Evolutionary conservation across 2,113 vertebrate genomes (phyloP).

Genomic region (Dicerorhinus sumatrensis): DNA sequence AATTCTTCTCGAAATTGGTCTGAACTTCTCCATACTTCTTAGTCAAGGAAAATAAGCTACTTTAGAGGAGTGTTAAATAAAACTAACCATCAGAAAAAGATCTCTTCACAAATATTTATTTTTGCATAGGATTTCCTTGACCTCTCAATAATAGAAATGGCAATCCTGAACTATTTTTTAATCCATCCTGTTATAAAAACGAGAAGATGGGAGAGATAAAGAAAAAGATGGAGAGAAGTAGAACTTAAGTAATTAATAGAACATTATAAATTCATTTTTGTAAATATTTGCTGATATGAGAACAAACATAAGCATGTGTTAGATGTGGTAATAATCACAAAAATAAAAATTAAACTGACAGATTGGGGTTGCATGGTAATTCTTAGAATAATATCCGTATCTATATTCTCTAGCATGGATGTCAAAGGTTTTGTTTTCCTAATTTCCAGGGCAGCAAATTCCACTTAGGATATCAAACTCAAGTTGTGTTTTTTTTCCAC

Average conservation of each 20-base stretch:
- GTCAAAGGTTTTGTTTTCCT: constrained; percentile 59
- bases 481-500: background rate
- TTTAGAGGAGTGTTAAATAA: constrained; percentile 11
- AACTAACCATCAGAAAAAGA: background rate
- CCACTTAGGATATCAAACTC: constrained; percentile 36
- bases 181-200: background rate
- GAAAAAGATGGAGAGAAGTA: background rate
- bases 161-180: background rate
- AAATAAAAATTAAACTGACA: constrained; percentile 41
- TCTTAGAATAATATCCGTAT: constrained; percentile 35
- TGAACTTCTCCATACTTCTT: constrained; percentile 14
- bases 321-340: background rate
- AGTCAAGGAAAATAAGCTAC: constrained; percentile 40
- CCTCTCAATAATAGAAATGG: background rate
- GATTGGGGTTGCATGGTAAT: constrained; percentile 38
- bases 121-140: background rate
- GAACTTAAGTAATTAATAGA: background rate
- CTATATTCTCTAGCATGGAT: background rate
- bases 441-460: constrained; percentile 38
- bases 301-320: background rate
- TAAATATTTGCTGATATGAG: background rate
- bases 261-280: background rate
- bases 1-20: background rate
- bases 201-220: background rate
- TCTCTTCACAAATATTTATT: background rate